Evolutionary conservation across 2,797 vertebrate genomes (phyloP).

Genomic region (Coregonus ussuriensis): DNA sequence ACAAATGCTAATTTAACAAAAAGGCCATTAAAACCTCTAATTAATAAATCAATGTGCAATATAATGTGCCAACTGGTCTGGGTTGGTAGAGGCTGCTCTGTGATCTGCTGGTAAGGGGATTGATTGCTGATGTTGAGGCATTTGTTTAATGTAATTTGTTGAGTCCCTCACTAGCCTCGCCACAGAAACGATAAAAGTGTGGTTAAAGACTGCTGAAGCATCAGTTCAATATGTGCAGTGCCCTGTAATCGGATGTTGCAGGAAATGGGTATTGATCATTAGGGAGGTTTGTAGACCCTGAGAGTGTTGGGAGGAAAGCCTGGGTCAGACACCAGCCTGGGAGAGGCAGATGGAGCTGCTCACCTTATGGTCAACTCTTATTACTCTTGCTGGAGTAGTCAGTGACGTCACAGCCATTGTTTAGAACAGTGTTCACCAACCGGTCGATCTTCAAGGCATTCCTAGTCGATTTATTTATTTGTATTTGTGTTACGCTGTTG

Average conservation of each 20-base stretch:
- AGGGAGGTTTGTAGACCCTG: slow-evolving; percentile 59
- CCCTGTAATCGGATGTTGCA: slow-evolving; percentile 77
- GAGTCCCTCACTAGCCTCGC: slow-evolving; percentile 49
- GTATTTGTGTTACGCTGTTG: too few relatives aligned
- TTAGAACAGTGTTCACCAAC: too few relatives aligned
- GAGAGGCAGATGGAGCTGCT: slow-evolving; percentile 11
- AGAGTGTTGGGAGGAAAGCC: slow-evolving; percentile 38
- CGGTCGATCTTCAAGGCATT: background rate
- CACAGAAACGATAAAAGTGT: slow-evolving; percentile 65
- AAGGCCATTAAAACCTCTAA: slow-evolving; percentile 28
- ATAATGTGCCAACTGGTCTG: slow-evolving; percentile 30
- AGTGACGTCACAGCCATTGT: background rate
- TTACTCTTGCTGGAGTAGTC: background rate
- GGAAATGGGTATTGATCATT: slow-evolving; percentile 78
- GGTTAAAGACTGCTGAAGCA: slow-evolving; percentile 79
- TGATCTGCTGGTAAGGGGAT: slow-evolving; percentile 48
- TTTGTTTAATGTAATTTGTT: slow-evolving; percentile 76
- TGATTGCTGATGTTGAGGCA: slow-evolving; percentile 56
- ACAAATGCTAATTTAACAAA: slow-evolving; percentile 22
- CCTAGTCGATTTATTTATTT: too few relatives aligned
- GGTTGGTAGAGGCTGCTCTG: slow-evolving; percentile 36
- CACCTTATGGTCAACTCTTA: slow-evolving; percentile 5
- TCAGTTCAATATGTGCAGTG: slow-evolving; percentile 73
- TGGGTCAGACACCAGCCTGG: slow-evolving; percentile 33
- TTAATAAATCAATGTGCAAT: slow-evolving; percentile 53